These are phyloP conservation scores for Gorsachius goisagi DNA, from an alignment of 2,113 vertebrate species.

Conservation along the genomic window DNA sequence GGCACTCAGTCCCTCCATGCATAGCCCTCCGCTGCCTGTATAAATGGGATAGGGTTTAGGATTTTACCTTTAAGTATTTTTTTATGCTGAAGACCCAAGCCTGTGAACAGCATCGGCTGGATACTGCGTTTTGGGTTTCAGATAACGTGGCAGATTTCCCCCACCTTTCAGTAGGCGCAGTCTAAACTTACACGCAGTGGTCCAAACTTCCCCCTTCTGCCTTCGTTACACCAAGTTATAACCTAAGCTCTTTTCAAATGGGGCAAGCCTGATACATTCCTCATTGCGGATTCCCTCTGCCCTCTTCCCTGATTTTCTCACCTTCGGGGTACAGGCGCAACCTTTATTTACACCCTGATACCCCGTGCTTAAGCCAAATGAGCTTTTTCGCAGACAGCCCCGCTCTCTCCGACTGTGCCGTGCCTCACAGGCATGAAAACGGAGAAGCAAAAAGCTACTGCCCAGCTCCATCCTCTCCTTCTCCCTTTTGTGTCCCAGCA, in stretches of 20 bases:
- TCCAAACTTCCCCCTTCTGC: background rate
- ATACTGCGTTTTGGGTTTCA: background rate
- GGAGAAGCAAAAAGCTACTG: background rate
- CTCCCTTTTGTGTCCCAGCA: background rate
- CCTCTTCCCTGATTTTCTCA: background rate
- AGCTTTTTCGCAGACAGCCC: background rate
- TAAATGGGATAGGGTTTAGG: background rate
- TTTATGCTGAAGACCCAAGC: background rate
- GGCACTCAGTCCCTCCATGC: fast-evolving
- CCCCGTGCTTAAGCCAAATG: background rate
- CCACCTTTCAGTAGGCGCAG: background rate
- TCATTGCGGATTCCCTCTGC: background rate
- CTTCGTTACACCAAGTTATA: background rate
- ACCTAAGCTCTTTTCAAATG: background rate
- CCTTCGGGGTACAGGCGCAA: background rate
- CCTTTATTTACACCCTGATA: background rate
- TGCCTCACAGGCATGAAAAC: background rate
- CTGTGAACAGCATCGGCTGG: background rate
- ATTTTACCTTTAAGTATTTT: background rate
- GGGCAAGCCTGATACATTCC: background rate
- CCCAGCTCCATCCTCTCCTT: background rate
- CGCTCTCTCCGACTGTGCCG: fast-evolving
- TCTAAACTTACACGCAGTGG: background rate
- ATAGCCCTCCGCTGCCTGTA: background rate
- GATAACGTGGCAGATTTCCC: background rate